Evolutionary conservation across 2,888 invertebrate genomes (phyloP).

Genomic region (Metopia argyrocephala): DNA sequence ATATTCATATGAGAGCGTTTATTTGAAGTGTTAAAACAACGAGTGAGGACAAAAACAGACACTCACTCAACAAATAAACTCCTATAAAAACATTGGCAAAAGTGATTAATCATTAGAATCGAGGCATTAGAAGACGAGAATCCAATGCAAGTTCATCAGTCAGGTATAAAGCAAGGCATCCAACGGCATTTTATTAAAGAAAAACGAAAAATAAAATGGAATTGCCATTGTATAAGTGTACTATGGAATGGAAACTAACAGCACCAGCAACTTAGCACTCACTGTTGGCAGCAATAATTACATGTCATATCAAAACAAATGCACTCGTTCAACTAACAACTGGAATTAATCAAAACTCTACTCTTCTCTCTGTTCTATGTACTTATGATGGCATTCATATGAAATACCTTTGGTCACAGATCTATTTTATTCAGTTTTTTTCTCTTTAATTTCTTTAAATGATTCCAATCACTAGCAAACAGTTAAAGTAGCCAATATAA

Average conservation of each 20-base stretch:
- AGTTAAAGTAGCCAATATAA: neutral
- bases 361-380: neutral
- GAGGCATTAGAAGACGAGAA: constrained; percentile 18
- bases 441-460: neutral
- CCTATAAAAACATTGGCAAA: constrained; percentile 39
- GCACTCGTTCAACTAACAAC: constrained; percentile 42
- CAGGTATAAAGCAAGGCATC: constrained; percentile 32
- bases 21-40: constrained; percentile 54
- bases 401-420: neutral
- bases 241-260: constrained; percentile 55
- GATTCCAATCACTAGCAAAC: neutral
- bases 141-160: constrained; percentile 29
- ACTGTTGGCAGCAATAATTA: constrained; percentile 46
- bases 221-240: neutral
- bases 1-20: constrained; percentile 56
- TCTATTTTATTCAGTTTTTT: neutral
- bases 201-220: constrained; percentile 10
- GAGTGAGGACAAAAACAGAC: constrained; percentile 20
- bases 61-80: constrained; percentile 15
- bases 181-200: constrained; percentile 57
- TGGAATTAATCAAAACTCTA: constrained; percentile 53
- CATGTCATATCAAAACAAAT: constrained; percentile 65
- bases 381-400: neutral
- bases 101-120: constrained; percentile 63
- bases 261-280: neutral